A percentile compares a stretch with the other conserved stretches of the same genome.
Conservation (phyloP, 1,140 invertebrate species). For the Xylocopa sonorina region DNA sequence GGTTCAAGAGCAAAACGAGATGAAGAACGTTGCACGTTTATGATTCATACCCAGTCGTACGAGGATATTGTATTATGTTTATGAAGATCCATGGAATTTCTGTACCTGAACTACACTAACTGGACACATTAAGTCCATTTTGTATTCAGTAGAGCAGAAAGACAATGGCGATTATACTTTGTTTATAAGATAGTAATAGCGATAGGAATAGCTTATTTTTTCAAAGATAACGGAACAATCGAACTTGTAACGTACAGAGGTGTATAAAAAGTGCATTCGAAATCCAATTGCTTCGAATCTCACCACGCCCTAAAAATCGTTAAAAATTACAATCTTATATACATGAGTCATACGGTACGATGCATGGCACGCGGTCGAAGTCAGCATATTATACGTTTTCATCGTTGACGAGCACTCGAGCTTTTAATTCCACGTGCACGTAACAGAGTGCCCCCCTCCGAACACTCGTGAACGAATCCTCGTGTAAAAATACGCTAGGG, state of each 20-base stretch:
- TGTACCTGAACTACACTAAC: no score
- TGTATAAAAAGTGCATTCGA: no score
- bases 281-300: not conserved
- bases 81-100: not conserved
- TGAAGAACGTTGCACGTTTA: not conserved
- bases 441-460: conserved; percentile 20
- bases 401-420: conserved; percentile 29
- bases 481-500: conserved; percentile 32
- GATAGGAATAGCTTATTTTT: no score
- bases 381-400: conserved; percentile 16
- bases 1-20: not conserved
- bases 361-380: conserved; percentile 27
- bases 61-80: not conserved
- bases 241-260: no score
- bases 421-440: conserved; percentile 31
- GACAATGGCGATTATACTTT: no score
- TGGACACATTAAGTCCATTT: no score
- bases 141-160: no score
- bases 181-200: no score
- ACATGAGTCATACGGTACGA: conserved; percentile 45
- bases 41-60: not conserved
- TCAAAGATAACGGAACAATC: no score
- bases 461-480: conserved; percentile 27
- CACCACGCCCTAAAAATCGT: conserved; percentile 60
- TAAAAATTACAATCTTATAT: conserved; percentile 65